These are phyloP conservation scores for Calycopis cecrops DNA, from an alignment of 1,140 invertebrate genomes.

Conservation along the genomic window DNA sequence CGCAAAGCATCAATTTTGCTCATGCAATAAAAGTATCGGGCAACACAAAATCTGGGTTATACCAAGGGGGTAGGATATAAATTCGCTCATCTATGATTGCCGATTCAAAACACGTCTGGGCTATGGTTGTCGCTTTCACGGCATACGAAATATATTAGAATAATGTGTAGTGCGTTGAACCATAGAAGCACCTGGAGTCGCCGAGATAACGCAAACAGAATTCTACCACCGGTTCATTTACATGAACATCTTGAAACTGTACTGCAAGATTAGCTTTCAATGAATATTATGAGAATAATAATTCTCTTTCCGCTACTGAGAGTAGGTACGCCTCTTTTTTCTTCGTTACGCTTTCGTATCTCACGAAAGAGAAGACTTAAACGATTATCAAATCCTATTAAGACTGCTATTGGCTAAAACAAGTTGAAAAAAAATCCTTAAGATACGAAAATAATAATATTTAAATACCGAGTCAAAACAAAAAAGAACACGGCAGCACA, in stretches of 20 bases:
- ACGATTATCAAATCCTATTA: no score
- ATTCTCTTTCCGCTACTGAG: neutral
- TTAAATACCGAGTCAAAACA: no score
- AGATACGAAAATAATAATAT: no score
- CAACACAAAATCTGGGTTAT: neutral
- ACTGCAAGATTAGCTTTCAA: neutral
- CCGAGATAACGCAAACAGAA: neutral
- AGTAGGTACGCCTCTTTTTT: neutral
- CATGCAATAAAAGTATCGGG: neutral
- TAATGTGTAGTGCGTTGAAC: conserved; percentile 66
- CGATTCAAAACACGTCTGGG: conserved; percentile 56
- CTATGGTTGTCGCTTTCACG: conserved; percentile 69
- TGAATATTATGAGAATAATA: neutral
- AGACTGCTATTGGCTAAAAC: no score
- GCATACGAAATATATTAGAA: conserved; percentile 68
- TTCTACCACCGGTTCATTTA: neutral
- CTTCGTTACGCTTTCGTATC: neutral
- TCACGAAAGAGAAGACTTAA: no score
- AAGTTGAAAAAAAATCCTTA: no score
- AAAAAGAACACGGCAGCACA: no score
- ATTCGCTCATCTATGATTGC: conserved; percentile 33
- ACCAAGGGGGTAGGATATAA: neutral
- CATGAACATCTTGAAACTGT: neutral
- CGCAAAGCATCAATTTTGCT: conserved; percentile 1
- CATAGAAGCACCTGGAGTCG: conserved; percentile 45